A percentile compares a stretch with the other conserved stretches of the same genome.
Evolutionary conservation across 2,113 vertebrate species (phyloP).

Genomic region (Porphyrio hochstetteri): DNA sequence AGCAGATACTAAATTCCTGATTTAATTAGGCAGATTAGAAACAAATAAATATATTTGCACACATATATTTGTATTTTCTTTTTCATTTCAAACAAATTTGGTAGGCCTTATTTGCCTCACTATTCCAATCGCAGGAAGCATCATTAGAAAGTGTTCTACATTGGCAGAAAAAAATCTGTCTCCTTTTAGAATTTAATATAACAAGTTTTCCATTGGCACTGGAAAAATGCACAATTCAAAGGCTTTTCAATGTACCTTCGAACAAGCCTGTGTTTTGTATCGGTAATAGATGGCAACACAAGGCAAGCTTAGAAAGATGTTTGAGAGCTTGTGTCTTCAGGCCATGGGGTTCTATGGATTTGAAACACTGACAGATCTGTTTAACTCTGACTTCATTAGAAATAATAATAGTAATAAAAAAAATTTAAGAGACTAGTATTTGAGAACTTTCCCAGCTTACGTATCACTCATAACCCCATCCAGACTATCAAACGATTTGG

Average conservation of each 20-base stretch:
- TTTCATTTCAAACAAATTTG: not conserved
- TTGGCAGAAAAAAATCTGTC: not conserved
- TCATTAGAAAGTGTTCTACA: not conserved
- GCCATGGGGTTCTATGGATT: not conserved
- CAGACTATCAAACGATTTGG: not conserved
- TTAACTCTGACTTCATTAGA: not conserved
- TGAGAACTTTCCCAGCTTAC: not conserved
- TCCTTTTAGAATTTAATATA: not conserved
- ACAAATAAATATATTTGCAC: not conserved
- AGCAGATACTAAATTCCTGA: not conserved
- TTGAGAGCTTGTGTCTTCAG: not conserved
- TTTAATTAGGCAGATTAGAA: slow-evolving; percentile 2
- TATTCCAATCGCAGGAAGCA: not conserved
- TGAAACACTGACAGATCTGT: not conserved
- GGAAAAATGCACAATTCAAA: not conserved
- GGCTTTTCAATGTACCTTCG: not conserved
- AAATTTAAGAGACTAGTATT: not conserved
- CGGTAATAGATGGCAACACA: not conserved
- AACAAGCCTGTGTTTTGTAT: not conserved
- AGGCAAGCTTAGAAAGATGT: not conserved
- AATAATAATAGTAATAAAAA: not conserved
- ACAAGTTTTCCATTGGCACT: fast-evolving
- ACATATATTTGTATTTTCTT: not conserved
- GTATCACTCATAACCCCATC: not conserved
- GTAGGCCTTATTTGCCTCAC: not conserved